Evolutionary conservation across 2,888 invertebrate genomes (phyloP).

Genomic region (Lepidochrysops patricia): DNA sequence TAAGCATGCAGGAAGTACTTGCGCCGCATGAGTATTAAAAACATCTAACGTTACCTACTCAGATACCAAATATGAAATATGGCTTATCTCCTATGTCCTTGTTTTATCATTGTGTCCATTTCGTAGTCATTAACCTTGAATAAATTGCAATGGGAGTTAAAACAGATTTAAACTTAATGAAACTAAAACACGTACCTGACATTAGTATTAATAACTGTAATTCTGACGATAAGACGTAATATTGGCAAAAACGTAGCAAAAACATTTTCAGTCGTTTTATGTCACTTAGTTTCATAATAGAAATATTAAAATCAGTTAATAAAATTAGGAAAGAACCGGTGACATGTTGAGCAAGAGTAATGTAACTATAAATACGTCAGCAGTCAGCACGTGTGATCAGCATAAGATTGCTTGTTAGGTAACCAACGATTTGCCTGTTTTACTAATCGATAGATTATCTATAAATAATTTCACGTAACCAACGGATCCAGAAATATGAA

Average conservation of each 20-base stretch:
- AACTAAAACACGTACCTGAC: neutral
- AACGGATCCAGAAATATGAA: neutral
- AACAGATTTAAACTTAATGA: neutral
- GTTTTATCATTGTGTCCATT: neutral
- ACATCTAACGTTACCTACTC: too few relatives aligned
- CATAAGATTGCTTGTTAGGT: neutral
- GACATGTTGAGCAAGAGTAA: neutral
- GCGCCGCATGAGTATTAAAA: too few relatives aligned
- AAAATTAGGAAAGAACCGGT: neutral
- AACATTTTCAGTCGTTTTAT: too few relatives aligned
- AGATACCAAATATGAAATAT: neutral
- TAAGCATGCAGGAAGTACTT: too few relatives aligned
- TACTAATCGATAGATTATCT: neutral
- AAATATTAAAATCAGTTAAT: neutral
- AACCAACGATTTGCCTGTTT: slow-evolving; percentile 1
- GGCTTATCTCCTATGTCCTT: neutral
- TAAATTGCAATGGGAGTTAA: neutral
- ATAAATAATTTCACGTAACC: neutral
- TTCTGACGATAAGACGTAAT: too few relatives aligned
- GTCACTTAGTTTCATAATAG: neutral
- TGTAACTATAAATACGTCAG: neutral
- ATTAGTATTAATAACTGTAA: neutral
- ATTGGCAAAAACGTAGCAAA: too few relatives aligned
- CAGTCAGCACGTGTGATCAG: neutral
- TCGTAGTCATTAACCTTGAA: neutral